Conservation (phyloP, 2,888 invertebrate species). For the Cosmopolites sordidus region DNA sequence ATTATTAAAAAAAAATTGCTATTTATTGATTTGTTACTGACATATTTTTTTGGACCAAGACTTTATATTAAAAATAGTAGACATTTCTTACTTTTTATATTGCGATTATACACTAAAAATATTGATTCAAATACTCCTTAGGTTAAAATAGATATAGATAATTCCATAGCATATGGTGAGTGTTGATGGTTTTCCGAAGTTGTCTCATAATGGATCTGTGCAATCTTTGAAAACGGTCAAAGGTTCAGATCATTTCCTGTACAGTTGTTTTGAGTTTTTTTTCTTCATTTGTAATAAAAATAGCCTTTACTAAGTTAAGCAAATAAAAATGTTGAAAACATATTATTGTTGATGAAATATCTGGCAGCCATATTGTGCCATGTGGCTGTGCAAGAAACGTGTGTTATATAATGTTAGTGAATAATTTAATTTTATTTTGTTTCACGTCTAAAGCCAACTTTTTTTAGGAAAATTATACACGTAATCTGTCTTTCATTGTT, state of each 20-base stretch:
- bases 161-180: conserved; percentile 19
- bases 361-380: conserved; percentile 35
- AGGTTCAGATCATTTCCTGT: conserved; percentile 38
- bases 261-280: conserved; percentile 36
- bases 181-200: conserved; percentile 23
- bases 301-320: conserved; percentile 43
- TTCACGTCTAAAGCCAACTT: not conserved
- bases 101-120: not conserved
- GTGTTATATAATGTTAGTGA: conserved; percentile 10
- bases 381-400: conserved; percentile 38
- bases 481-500: not conserved
- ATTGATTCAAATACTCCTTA: conserved; percentile 11
- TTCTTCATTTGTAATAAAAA: conserved; percentile 38
- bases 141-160: conserved; percentile 12
- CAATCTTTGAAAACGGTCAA: no score
- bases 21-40: no score
- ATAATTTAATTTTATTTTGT: not conserved
- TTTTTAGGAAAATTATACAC: not conserved
- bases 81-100: conserved; percentile 27
- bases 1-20: no score
- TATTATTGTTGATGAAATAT: conserved; percentile 40
- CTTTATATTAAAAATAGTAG: conserved; percentile 13
- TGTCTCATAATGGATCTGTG: no score
- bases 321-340: conserved; percentile 37
- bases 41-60: conserved; percentile 31